Base-by-base conservation (phyloP, 2,113 vertebrate genomes). In the Tringa solitaria region DNA sequence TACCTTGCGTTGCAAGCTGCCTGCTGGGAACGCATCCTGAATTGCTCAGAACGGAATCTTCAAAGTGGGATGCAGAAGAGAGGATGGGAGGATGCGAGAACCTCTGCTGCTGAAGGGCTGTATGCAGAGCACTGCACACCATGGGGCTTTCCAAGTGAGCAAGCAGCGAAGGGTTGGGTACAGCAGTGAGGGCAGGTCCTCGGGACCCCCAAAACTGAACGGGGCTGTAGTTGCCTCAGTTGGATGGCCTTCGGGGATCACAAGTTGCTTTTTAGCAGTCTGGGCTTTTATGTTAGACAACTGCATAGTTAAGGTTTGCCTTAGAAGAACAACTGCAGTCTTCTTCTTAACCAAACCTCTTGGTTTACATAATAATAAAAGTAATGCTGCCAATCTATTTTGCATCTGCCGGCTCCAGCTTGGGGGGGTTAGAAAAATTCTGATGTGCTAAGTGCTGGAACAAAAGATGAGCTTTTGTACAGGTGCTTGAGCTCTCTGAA, bases 51-150 rank as follows among this genome's bases (percentile, higher is more conserved):
- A 13, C 0, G 17, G 10, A 10, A 11, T 41, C 17, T 77, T 56
- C 3, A 8, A 3, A 39, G 24, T 10, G 32, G 8, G 45, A 8
- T 60, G 61, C 54, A 22, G 48, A n/a, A 21, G 53, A 35, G 57
- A 51, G 45, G 37, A 23, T 19, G 2, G 1, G 20, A 1, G 4
- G 4, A 0, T 15, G 21, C 1, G 23, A 43, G 70, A 67, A 11
- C n/a, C 28, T 39, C 32, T 1, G 4, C 51, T 45, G 45, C 64
- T 17, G 41, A 17, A 51, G 56, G 28, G 48, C 30, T 76, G 5
- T 20, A 1, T 14, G 12, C 10, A 21, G 35, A 22, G 8, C 17
- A 4, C 23, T 33, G 60, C 16, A 6, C 23, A 11, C 54, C 9
- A 0, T 10, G n/a, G 54, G 27, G 8, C 28, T 46, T 73, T 32